A percentile compares a stretch with the other conserved stretches of the same genome.
Evolutionary conservation across 2,113 vertebrate genomes (phyloP).

Genomic region (Saguinus imperator): DNA sequence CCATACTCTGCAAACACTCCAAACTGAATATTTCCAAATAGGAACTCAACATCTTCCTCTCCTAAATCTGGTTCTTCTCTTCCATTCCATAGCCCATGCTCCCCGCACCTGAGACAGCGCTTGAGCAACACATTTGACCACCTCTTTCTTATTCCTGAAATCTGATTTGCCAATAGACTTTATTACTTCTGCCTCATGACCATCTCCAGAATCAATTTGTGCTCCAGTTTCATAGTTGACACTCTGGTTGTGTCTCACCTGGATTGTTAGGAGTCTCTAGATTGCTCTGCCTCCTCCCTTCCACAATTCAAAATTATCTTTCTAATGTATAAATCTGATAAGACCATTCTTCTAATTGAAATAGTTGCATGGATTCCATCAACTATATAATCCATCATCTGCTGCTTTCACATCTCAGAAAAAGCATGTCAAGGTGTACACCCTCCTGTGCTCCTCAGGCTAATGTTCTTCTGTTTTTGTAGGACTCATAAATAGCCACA

Average conservation of each 20-base stretch:
- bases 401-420: neutral
- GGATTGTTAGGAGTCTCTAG: neutral
- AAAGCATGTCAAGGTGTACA: neutral
- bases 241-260: neutral
- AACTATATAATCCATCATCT: neutral
- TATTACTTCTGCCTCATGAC: neutral
- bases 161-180: neutral
- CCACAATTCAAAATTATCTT: neutral
- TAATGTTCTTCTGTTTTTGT: neutral
- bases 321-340: neutral
- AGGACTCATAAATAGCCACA: neutral
- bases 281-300: neutral
- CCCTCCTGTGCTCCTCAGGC: neutral
- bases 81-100: accelerated
- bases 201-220: neutral
- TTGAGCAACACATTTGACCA: too few species aligned
- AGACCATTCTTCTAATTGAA: neutral
- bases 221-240: neutral
- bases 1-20: neutral
- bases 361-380: neutral
- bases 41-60: neutral
- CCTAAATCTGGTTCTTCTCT: neutral
- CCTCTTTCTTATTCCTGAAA: neutral
- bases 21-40: neutral
- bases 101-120: neutral